These are phyloP conservation scores for Prionchulus punctatus DNA, from an alignment of 2,888 invertebrate species.

Conservation along the genomic window DNA sequence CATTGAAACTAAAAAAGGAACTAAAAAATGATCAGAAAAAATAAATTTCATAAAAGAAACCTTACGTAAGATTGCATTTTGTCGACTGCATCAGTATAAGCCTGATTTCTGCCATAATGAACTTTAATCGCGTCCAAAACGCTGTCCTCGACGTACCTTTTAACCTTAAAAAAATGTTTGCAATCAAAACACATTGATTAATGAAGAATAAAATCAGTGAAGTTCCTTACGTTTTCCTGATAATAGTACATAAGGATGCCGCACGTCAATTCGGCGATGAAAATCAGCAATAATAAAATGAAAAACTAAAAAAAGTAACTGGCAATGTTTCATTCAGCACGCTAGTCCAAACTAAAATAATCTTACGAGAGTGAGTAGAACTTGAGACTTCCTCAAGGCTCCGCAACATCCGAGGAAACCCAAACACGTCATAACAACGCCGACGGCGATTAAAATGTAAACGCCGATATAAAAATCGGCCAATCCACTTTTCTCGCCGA, in stretches of 20 bases:
- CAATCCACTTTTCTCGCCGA: slow-evolving; percentile 50
- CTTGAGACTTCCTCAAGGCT: slow-evolving; percentile 57
- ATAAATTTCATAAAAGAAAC: slow-evolving; percentile 1
- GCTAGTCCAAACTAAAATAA: neutral
- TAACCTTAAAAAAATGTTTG: slow-evolving; percentile 35
- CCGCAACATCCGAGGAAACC: slow-evolving; percentile 70
- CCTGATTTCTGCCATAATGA: slow-evolving; percentile 43
- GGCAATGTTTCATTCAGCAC: neutral
- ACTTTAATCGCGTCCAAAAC: slow-evolving; percentile 49
- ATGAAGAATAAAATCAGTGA: neutral
- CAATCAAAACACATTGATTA: neutral
- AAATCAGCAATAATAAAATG: slow-evolving; percentile 54
- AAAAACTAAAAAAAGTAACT: slow-evolving; percentile 49
- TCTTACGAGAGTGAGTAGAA: slow-evolving; percentile 56
- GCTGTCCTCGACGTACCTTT: slow-evolving; percentile 47
- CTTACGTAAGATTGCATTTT: slow-evolving; percentile 45
- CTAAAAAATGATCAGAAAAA: neutral
- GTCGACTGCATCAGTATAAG: slow-evolving; percentile 48
- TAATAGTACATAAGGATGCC: slow-evolving; percentile 60
- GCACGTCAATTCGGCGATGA: slow-evolving; percentile 59
- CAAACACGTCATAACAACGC: slow-evolving; percentile 53
- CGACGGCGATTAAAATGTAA: slow-evolving; percentile 54
- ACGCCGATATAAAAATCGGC: slow-evolving; percentile 51
- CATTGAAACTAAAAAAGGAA: slow-evolving; percentile 48
- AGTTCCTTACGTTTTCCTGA: slow-evolving; percentile 29